These are phyloP conservation scores for Pelvicachromis taeniatus DNA, from an alignment of 2,113 vertebrate genomes.

Conservation along the genomic window DNA sequence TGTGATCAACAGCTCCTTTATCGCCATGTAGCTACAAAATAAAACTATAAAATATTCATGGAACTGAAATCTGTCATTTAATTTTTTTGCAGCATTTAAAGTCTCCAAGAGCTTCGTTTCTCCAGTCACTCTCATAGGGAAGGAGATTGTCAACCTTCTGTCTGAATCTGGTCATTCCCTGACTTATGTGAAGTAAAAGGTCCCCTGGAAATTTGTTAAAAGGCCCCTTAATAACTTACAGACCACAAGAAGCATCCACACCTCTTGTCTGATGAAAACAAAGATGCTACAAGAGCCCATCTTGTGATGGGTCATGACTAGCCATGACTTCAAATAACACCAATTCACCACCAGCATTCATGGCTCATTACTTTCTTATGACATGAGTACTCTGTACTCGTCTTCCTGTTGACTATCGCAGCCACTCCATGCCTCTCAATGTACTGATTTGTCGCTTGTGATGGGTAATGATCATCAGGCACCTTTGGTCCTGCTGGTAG, in stretches of 20 bases:
- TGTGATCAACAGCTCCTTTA: background rate
- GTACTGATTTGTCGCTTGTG: background rate
- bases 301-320: background rate
- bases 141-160: no score
- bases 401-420: background rate
- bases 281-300: background rate
- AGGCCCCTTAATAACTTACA: background rate
- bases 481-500: background rate
- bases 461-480: background rate
- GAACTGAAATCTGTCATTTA: background rate
- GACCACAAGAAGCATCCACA: background rate
- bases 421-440: background rate
- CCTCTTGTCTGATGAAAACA: background rate
- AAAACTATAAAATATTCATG: background rate
- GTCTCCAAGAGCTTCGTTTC: background rate
- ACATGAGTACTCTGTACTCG: background rate
- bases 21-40: background rate
- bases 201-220: background rate
- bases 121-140: background rate
- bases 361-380: background rate
- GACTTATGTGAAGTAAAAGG: no score
- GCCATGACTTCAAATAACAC: background rate
- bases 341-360: background rate
- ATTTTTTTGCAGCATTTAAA: background rate
- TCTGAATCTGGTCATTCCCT: no score